Base-by-base conservation (phyloP, 1,140 invertebrate genomes). In the Gonatopus flavifemur region DNA sequence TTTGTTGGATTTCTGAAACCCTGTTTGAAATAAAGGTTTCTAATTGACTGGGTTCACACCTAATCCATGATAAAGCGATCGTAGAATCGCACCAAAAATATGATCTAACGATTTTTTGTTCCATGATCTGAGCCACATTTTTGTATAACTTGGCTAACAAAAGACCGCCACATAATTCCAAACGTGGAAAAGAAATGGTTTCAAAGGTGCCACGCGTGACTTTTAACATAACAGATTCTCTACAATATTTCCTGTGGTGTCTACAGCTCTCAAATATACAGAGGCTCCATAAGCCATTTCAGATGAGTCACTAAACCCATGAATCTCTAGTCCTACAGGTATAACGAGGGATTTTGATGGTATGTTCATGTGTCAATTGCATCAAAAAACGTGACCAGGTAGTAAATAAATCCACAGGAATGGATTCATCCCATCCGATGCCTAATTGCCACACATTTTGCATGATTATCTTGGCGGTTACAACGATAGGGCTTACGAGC, bases 71-170 rank as follows among this genome's bases (percentile, higher is more conserved):
- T n/a, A n/a, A n/a, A n/a, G n/a, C n/a, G n/a, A n/a, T n/a, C n/a
- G n/a, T n/a, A n/a, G n/a, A n/a, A 28, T 51, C 41, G 2, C 28
- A 28, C 52, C 45, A 54, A 19, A 54, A 40, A 33, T 38, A 10
- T 1, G 30, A n/a, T 21, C 16, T 13, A 19, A 24, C 10, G 21
- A 32, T 7, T 9, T 5, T 33, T 9, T 5, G 10, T 18, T 3
- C 25, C 10, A 46, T 12, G 2, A 7, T 3, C 2, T 12, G 1
- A 8, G 10, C 31, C 30, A 47, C 21, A 2, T 12, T n/a, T 2
- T 25, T 8, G 1, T 18, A 30, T 3, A 47, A 16, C 12, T 18
- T 18, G 10, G 35, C 24, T n/a, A 33, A 13, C 5, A 33, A 13
- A 6, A 33, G 32, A 8, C 9, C 32, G n/a, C 25, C 45, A 20